Evolutionary conservation across 2,888 invertebrate genomes (phyloP).

Genomic region (Entomobrya proxima): DNA sequence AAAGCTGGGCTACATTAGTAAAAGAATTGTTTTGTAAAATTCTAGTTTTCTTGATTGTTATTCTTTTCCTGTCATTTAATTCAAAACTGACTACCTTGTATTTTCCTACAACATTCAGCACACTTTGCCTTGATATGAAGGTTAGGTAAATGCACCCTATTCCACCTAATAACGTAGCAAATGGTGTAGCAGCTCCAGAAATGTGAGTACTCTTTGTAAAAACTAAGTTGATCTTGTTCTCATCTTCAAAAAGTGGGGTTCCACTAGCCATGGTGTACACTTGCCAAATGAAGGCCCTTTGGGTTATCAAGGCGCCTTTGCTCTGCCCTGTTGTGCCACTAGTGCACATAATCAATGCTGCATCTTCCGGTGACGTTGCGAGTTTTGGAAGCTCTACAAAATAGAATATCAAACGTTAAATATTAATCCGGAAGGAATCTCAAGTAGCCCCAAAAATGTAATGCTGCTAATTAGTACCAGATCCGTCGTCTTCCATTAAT

Average conservation of each 20-base stretch:
- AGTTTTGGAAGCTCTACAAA: constrained; percentile 62
- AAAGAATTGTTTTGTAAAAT: background rate
- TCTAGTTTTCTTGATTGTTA: background rate
- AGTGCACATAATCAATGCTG: constrained; percentile 65
- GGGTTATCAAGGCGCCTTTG: constrained; percentile 69
- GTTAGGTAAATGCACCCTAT: constrained; percentile 57
- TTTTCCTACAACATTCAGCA: constrained; percentile 70
- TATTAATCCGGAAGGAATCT: background rate
- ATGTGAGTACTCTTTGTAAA: constrained; percentile 73
- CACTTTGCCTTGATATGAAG: constrained; percentile 63
- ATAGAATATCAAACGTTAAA: background rate
- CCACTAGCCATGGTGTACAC: background rate
- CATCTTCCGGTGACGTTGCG: constrained; percentile 38
- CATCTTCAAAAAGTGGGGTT: constrained; percentile 23
- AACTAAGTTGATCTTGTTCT: constrained; percentile 64
- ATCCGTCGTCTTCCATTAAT: constrained; percentile 72
- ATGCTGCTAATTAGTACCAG: constrained; percentile 46
- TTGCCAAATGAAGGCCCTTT: constrained; percentile 54
- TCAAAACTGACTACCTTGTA: constrained; percentile 68
- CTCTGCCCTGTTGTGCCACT: constrained; percentile 71
- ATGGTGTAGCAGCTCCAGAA: constrained; percentile 66
- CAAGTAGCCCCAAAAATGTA: background rate
- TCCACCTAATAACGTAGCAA: constrained; percentile 56
- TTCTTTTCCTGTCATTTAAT: background rate
- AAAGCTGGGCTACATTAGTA: constrained; percentile 70